Evolutionary conservation across 2,888 invertebrate genomes (phyloP), one percentile per base, ranked within the genome.

Genomic region (Ophion costatus): DNA sequence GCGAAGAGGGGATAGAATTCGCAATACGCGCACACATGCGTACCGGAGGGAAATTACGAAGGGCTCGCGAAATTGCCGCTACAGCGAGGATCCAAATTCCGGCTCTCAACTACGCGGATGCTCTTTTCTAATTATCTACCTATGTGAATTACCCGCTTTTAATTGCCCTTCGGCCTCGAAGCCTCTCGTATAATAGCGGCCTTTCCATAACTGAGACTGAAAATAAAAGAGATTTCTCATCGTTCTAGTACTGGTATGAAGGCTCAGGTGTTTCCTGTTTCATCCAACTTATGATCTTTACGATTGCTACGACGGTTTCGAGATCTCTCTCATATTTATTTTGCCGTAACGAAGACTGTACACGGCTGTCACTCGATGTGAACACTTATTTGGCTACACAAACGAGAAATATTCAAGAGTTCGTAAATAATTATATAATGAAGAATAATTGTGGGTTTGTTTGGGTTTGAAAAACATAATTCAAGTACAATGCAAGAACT

Each of bases 131-230:
- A 89, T 91, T 90, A 89, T 86, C 88, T 80, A 87, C 86, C 88
- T 82, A 87, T 90, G 91, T 90, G 89, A 91, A 91, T 91, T 89
- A 88, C 88, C 87, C 73, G 88, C 89, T 87, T 89, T 88, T 81
- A 87, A 86, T 86, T 86, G 85, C 81, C 80, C 84, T 86, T 77
- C 75, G 67, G 80, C 85, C 51, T 51, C 51, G 51, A 51, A 51
- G 51, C 51, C 5, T 51, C 51, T 51, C 51, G 17, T 51, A 17
- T 51, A 51, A 51, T 22, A 20, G 29, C 29, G n/a, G 71, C 24
- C 20, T 71, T 57, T 22, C 42, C 45, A 57, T 33, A 66, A 51
- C 51, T 51, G 51, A 17, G 51, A 51, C 51, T 51, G 17, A 51
- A 51, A 51, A 51, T 51, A 17, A 51, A 51, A 51, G 14, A 17